phyloP scores from a whole-genome alignment of 2,113 vertebrate genomes.

The Tonatia bakeri region DNA sequence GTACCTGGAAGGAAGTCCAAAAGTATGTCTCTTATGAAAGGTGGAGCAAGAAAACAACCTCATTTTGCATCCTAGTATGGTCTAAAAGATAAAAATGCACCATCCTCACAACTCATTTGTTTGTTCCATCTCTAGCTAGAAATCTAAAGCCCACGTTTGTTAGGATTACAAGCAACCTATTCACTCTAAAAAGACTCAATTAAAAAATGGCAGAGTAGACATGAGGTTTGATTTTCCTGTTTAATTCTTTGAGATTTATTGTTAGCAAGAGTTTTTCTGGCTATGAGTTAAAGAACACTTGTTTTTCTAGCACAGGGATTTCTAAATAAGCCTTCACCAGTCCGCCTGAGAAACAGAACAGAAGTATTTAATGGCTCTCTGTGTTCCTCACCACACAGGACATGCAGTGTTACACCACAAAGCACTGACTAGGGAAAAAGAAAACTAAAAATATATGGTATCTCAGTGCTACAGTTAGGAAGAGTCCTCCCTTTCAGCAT shows the following conservation, averaged over 20 bases:
- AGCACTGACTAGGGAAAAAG: not conserved
- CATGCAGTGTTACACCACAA: not conserved
- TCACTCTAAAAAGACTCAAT: not conserved
- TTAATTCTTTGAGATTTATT: not conserved
- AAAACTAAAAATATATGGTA: not conserved
- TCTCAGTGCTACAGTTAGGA: not conserved
- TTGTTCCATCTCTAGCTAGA: not conserved
- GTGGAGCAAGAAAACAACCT: slow-evolving; percentile 53
- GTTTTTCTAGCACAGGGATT: slow-evolving; percentile 64
- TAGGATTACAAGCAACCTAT: not conserved
- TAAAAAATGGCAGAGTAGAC: not conserved
- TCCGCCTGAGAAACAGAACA: slow-evolving; percentile 62
- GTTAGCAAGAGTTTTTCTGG: slow-evolving; percentile 60
- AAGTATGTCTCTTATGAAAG: slow-evolving; percentile 48
- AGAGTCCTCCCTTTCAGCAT: not conserved
- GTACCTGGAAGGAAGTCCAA: slow-evolving; percentile 70
- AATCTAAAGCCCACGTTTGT: not conserved
- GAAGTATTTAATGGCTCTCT: not conserved
- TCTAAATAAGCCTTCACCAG: slow-evolving; percentile 66
- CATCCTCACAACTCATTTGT: not conserved
- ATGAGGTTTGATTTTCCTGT: not conserved
- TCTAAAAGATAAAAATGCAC: not conserved
- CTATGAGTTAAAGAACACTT: slow-evolving; percentile 53
- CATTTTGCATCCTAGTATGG: slow-evolving; percentile 52
- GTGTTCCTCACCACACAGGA: not conserved